Evolutionary conservation across 1,140 invertebrate species (phyloP).

Genomic region (Eumaeus atala): DNA sequence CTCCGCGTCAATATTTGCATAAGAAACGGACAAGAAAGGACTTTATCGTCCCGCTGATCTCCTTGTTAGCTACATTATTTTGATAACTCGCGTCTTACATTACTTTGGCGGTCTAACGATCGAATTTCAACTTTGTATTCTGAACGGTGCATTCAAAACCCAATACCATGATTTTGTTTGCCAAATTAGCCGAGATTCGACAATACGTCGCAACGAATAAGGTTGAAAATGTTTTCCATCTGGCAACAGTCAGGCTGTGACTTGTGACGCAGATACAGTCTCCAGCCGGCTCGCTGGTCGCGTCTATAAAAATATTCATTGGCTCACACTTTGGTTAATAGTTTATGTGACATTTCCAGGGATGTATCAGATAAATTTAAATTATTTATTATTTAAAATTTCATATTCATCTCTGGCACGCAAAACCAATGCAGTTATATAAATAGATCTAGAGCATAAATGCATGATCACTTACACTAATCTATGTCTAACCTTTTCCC

Average conservation of each 20-base stretch:
- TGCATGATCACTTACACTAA: too few species aligned
- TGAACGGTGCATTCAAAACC: conserved; percentile 9
- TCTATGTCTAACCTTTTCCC: too few species aligned
- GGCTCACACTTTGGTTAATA: conserved; percentile 63
- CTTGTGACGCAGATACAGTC: conserved; percentile 28
- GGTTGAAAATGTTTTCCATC: neutral
- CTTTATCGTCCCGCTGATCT: conserved; percentile 57
- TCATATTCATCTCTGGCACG: conserved; percentile 35
- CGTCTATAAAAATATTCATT: conserved; percentile 72
- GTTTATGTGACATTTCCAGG: conserved; percentile 50
- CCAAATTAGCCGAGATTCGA: neutral
- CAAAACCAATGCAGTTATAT: too few species aligned
- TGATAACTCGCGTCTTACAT: conserved; percentile 49
- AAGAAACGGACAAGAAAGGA: conserved; percentile 65
- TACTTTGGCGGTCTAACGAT: conserved; percentile 18
- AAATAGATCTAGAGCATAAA: too few species aligned
- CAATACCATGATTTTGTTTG: conserved; percentile 10
- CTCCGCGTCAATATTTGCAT: conserved; percentile 72
- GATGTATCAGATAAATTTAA: conserved; percentile 27
- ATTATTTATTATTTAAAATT: neutral
- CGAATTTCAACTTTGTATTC: conserved; percentile 33
- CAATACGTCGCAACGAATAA: neutral
- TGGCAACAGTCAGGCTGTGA: conserved; percentile 20
- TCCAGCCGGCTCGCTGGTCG: conserved; percentile 40
- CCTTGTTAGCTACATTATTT: conserved; percentile 49